phyloP scores from a whole-genome alignment of 2,113 vertebrate genomes.

The Stegostoma tigrinum region DNA sequence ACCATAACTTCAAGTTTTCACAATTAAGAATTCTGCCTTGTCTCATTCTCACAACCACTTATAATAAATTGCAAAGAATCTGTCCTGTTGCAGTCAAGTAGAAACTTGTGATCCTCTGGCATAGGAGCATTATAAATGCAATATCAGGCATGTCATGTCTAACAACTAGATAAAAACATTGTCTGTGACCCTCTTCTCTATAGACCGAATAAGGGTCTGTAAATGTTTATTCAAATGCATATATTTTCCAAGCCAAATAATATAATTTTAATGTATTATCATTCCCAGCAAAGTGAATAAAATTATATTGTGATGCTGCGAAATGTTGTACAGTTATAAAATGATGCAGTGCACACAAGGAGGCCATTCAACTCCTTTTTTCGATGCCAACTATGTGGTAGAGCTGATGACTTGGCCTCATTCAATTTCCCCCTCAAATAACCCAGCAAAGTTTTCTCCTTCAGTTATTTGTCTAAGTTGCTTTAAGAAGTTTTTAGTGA shows the following conservation, averaged over 20 bases:
- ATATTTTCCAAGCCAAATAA: background rate
- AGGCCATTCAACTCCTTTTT: too few species aligned
- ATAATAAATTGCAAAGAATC: background rate
- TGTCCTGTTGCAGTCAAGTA: background rate
- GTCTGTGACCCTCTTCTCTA: too few species aligned
- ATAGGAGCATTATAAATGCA: background rate
- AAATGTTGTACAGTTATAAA: background rate
- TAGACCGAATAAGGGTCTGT: background rate
- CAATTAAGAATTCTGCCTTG: background rate
- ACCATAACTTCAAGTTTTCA: background rate
- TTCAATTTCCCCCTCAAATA: too few species aligned
- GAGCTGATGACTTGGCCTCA: too few species aligned
- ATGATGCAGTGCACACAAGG: too few species aligned
- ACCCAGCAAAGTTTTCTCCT: too few species aligned
- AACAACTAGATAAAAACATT: too few species aligned
- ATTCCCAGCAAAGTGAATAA: background rate
- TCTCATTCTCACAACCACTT: background rate
- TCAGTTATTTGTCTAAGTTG: too few species aligned
- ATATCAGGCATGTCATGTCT: too few species aligned
- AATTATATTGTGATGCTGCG: background rate
- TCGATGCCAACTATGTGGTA: too few species aligned
- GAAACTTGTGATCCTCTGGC: background rate
- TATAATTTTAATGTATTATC: background rate
- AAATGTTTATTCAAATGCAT: background rate
- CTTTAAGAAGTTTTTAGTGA: background rate